Evolutionary conservation across 1,140 invertebrate species (phyloP).

Genomic region (Bombus affinis): DNA sequence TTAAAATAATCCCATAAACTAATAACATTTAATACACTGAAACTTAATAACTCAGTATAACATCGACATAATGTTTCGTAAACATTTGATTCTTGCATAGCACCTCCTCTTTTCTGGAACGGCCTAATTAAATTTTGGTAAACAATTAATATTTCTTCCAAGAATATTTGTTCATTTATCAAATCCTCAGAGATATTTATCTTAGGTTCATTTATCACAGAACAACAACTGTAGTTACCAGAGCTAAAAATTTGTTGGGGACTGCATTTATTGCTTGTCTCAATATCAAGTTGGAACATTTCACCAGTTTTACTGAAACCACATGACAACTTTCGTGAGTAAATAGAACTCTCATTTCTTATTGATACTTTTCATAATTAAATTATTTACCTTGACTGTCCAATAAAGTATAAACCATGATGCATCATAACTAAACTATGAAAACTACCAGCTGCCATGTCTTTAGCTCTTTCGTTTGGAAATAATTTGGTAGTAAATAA

Average conservation of each 20-base stretch:
- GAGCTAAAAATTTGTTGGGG: conserved; percentile 77
- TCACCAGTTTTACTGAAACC: conserved; percentile 73
- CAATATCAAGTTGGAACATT: conserved; percentile 76
- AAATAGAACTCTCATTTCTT: conserved; percentile 10
- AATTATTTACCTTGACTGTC: conserved; percentile 73
- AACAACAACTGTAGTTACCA: conserved; percentile 78
- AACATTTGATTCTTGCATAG: conserved; percentile 83
- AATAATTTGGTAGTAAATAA: conserved; percentile 82
- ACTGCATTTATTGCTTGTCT: conserved; percentile 65
- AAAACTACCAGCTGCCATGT: conserved; percentile 89
- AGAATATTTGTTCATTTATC: conserved; percentile 86
- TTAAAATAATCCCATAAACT: conserved; percentile 87
- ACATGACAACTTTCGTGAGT: conserved; percentile 30
- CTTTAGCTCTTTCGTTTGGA: conserved; percentile 83
- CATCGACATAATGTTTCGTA: conserved; percentile 86
- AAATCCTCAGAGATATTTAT: conserved; percentile 83
- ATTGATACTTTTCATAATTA: conserved; percentile 11
- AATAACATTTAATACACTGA: conserved; percentile 86
- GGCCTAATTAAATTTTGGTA: conserved; percentile 86
- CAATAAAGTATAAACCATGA: conserved; percentile 82
- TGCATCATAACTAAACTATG: conserved; percentile 88
- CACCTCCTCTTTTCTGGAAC: conserved; percentile 84
- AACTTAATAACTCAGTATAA: conserved; percentile 88
- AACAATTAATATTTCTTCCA: conserved; percentile 87
- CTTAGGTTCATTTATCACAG: conserved; percentile 71